These are phyloP conservation scores for Polypterus bichir DNA, from an alignment of 2,113 vertebrate genomes.

Conservation along the genomic window DNA sequence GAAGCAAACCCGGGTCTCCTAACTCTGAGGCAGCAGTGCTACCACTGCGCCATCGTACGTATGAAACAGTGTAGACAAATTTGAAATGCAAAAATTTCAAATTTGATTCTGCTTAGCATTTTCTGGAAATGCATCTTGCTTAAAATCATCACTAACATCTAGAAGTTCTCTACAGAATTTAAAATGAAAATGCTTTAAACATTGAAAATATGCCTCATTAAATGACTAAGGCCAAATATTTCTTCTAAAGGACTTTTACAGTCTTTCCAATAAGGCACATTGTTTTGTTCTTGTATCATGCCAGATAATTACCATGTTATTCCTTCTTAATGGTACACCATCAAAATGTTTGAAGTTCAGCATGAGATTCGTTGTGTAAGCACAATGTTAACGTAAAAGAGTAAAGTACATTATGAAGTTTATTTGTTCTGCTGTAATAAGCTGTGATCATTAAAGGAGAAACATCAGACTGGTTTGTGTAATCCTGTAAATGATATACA, in stretches of 20 bases:
- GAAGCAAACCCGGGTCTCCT: too few relatives aligned
- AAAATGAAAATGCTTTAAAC: too few relatives aligned
- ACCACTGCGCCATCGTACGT: too few relatives aligned
- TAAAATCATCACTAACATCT: too few relatives aligned
- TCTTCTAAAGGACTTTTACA: not conserved
- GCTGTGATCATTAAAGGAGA: slow-evolving; percentile 1
- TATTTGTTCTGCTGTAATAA: not conserved
- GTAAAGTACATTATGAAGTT: not conserved
- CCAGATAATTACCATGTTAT: too few relatives aligned
- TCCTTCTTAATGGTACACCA: not conserved
- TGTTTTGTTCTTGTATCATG: not conserved
- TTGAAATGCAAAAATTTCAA: too few relatives aligned
- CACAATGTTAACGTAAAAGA: not conserved
- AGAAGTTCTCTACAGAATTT: too few relatives aligned
- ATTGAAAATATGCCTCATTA: not conserved
- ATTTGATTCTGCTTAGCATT: too few relatives aligned
- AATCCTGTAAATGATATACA: not conserved
- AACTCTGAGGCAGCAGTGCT: too few relatives aligned
- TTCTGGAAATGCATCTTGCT: too few relatives aligned
- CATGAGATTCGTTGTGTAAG: not conserved
- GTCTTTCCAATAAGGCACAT: not conserved
- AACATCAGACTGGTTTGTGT: not conserved
- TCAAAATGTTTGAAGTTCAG: not conserved
- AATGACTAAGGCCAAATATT: not conserved
- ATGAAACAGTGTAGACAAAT: too few relatives aligned